A percentile compares a stretch with the other conserved stretches of the same genome.
phyloP scores from a whole-genome alignment of 2,888 invertebrate genomes.

The Torymus texanus region DNA sequence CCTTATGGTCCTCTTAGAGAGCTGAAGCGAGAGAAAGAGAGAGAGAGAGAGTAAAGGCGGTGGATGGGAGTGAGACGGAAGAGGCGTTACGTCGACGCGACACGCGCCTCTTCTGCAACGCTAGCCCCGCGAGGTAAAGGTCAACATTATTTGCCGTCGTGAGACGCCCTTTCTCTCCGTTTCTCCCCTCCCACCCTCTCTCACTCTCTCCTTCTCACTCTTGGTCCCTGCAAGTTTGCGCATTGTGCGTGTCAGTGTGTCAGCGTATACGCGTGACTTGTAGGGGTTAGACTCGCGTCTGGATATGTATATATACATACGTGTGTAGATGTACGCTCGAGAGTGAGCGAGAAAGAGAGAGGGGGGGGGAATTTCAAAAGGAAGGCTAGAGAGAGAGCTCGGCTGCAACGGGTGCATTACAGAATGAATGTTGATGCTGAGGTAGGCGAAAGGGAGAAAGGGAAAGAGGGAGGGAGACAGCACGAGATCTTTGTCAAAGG shows the following conservation, averaged over 20 bases:
- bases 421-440: constrained; percentile 21
- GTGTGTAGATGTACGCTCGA: no score
- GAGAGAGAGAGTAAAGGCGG: neutral
- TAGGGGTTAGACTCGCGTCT: neutral
- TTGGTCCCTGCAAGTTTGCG: no score
- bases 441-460: neutral
- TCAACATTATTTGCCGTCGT: constrained; percentile 36
- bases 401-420: constrained; percentile 28
- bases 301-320: neutral
- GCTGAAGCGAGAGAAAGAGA: neutral
- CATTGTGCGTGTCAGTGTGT: neutral
- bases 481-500: constrained; percentile 27
- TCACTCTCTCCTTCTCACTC: neutral
- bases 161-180: constrained; percentile 5
- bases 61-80: neutral
- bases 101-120: neutral
- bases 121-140: constrained; percentile 25
- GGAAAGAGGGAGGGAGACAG: constrained; percentile 1
- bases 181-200: neutral
- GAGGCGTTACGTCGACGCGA: neutral
- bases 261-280: neutral
- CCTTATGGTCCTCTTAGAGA: neutral
- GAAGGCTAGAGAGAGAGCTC: neutral
- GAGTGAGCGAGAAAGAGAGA: neutral
- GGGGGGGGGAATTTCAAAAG: constrained; percentile 2